Conservation (phyloP, 1,140 invertebrate genomes). For the Danaus melanippus region DNA sequence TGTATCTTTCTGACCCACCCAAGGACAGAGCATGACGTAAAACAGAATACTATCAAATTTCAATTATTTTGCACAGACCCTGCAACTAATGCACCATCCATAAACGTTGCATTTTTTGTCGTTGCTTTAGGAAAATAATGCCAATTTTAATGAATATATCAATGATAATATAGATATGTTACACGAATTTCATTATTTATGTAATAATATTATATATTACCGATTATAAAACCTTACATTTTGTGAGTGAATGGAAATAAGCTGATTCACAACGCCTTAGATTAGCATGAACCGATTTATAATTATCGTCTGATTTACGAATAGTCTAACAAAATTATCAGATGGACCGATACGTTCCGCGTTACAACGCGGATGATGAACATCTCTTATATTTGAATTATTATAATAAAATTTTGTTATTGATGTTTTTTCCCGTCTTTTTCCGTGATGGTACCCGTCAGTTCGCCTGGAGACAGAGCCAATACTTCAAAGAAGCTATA, state of each 20-base stretch:
- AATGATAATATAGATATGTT: too few species aligned
- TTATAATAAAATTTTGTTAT: constrained; percentile 31
- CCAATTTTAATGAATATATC: constrained; percentile 55
- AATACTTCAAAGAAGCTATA: constrained; percentile 95
- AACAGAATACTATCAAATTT: constrained; percentile 54
- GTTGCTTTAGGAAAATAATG: constrained; percentile 67
- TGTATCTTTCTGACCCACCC: too few species aligned
- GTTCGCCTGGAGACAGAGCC: constrained; percentile 95
- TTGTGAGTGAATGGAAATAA: too few species aligned
- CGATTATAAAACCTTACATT: too few species aligned
- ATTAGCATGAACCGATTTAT: too few species aligned
- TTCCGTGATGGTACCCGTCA: constrained; percentile 75
- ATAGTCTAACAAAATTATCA: too few species aligned
- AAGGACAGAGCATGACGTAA: constrained; percentile 52
- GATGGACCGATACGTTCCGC: too few species aligned
- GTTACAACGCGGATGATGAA: too few species aligned
- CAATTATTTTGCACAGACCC: constrained; percentile 59
- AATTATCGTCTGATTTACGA: too few species aligned
- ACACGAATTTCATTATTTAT: too few species aligned
- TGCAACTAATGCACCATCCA: constrained; percentile 62
- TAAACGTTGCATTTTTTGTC: constrained; percentile 58
- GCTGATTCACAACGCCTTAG: too few species aligned
- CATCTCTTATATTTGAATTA: constrained; percentile 3
- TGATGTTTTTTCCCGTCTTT: constrained; percentile 60
- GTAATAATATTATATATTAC: too few species aligned